A percentile compares a stretch with the other conserved stretches of the same genome.
phyloP scores from a whole-genome alignment of 2,797 vertebrate genomes.

The Pangasius djambal region DNA sequence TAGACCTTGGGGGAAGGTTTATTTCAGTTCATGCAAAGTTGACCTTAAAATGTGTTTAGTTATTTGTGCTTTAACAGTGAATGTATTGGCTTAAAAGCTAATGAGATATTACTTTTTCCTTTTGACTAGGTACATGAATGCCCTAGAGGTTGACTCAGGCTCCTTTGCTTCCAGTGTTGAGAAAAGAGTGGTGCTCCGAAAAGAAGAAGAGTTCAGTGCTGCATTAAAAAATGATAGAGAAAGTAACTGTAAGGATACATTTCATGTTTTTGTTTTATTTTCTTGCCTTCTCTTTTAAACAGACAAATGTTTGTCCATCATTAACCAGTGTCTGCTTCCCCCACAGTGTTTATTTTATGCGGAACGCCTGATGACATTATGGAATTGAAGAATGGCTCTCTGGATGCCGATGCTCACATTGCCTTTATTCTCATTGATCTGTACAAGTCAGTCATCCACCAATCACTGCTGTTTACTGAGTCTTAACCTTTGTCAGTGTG shows the following conservation, averaged over 20 bases:
- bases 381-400: constrained; percentile 61
- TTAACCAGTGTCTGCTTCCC: not conserved
- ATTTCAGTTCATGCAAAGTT: not conserved
- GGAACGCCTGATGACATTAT: constrained; percentile 75
- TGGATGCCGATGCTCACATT: constrained; percentile 68
- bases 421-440: constrained; percentile 90
- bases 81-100: not conserved
- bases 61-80: not conserved
- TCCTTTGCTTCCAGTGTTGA: constrained; percentile 68
- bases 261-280: not conserved
- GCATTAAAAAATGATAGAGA: constrained; percentile 50
- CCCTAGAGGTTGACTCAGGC: constrained; percentile 76
- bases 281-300: not conserved
- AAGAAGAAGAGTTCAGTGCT: constrained; percentile 29
- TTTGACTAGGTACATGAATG: constrained; percentile 87
- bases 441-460: constrained; percentile 83
- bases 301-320: not conserved
- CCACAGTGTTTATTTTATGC: constrained; percentile 88
- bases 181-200: constrained; percentile 57
- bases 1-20: not conserved
- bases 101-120: not conserved
- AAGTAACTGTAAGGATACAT: constrained; percentile 71
- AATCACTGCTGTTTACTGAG: not conserved
- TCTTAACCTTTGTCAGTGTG: not conserved
- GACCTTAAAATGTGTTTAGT: not conserved